Base-by-base conservation (phyloP, 2,888 invertebrate genomes). In the Stegana nigrithorax region DNA sequence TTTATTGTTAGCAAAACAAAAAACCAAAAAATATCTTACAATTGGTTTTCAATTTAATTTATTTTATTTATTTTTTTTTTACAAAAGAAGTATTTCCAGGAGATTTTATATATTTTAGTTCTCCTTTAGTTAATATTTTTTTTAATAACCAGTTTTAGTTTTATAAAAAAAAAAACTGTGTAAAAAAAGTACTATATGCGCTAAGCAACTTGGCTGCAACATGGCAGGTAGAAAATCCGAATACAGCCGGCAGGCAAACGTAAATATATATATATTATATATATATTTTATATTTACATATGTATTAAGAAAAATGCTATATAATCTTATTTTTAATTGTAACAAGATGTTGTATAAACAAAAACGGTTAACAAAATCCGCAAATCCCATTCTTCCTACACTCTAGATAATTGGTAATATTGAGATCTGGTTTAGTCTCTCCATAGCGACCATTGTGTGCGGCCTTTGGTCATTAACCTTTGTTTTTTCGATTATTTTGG, bases 401-500 rank as follows among this genome's bases (percentile, higher is more conserved):
- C 32, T 70, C 65, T 87, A 89, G 90, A 87, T 89, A 87, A 86
- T 88, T 89, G 85, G 83, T 81, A 82, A 82, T 75, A 87, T 93
- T 88, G 89, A 91, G 87, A 87, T 92, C 85, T 93, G 92, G 87
- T 92, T 91, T 88, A 88, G 90, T 84, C 89, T 93, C 88, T 91
- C 91, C 82, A 86, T 91, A 85, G 90, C 90, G 87, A 93, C 93
- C 82, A 86, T 92, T 84, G 86, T 89, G 81, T 91, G 91, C 87
- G 89, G 92, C 80, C 85, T 89, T 84, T 88, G 91, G 87, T 90
- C 92, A 81, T 87, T 93, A 83, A 90, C 90, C 86, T 88, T 90
- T 85, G 90, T 92, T 85, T 89, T 91, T 86, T 89, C 89, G 86
- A 89, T 93, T 88, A 92, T 94, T 87, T 91, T 93, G 89, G 91